These are phyloP conservation scores for Osmerus eperlanus DNA, from an alignment of 2,113 vertebrate genomes.

Conservation along the genomic window DNA sequence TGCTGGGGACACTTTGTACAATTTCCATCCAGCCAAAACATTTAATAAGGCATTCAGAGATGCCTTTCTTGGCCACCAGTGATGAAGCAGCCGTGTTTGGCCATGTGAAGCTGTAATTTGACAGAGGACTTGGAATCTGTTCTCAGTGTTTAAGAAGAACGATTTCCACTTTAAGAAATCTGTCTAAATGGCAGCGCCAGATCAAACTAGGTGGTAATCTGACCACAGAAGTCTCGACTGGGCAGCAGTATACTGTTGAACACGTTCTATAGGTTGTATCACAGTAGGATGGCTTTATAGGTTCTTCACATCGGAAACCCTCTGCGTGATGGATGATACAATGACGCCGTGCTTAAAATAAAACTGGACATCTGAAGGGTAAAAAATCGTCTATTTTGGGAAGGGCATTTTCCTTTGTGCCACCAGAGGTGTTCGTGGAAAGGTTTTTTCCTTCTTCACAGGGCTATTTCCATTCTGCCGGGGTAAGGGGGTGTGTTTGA, in stretches of 20 bases:
- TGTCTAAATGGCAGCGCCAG: slow-evolving; percentile 52
- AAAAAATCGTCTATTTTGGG: slow-evolving; percentile 70
- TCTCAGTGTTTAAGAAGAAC: slow-evolving; percentile 59
- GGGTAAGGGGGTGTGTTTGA: slow-evolving; percentile 48
- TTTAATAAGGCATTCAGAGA: slow-evolving; percentile 57
- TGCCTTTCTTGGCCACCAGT: slow-evolving; percentile 60
- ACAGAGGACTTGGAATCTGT: slow-evolving; percentile 62
- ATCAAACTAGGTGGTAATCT: slow-evolving; percentile 58
- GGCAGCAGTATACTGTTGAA: slow-evolving; percentile 42
- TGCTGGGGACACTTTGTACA: slow-evolving; percentile 53
- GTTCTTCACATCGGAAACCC: slow-evolving; percentile 59
- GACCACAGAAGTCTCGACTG: slow-evolving; percentile 44
- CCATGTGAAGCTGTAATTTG: slow-evolving; percentile 63
- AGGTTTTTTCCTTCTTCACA: slow-evolving; percentile 40
- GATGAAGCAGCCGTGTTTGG: slow-evolving; percentile 48
- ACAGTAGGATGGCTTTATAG: slow-evolving; percentile 36
- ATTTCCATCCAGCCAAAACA: slow-evolving; percentile 67
- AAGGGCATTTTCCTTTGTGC: slow-evolving; percentile 71
- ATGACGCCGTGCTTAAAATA: slow-evolving; percentile 70
- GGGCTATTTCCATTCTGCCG: slow-evolving; percentile 54
- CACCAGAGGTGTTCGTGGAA: slow-evolving; percentile 63
- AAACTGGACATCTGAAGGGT: slow-evolving; percentile 69
- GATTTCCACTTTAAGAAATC: slow-evolving; percentile 65
- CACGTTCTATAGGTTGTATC: slow-evolving; percentile 49
- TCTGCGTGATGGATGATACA: slow-evolving; percentile 63